These are phyloP conservation scores for Columbina picui DNA, from an alignment of 2,113 vertebrate genomes.

Conservation along the genomic window DNA sequence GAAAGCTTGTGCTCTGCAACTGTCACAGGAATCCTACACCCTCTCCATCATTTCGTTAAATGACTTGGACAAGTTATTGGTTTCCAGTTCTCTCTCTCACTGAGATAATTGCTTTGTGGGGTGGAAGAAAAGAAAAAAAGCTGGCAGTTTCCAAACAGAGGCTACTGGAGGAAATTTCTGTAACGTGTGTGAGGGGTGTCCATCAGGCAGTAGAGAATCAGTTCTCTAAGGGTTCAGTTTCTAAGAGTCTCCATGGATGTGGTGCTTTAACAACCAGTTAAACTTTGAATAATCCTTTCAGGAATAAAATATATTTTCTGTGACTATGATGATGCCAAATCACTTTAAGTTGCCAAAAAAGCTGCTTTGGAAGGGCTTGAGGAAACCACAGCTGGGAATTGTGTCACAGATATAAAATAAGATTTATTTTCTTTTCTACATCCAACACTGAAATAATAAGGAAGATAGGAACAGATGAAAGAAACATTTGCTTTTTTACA, in stretches of 20 bases:
- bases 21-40: neutral
- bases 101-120: neutral
- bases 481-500: slow-evolving; percentile 16
- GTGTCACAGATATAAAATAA: slow-evolving; percentile 69
- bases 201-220: neutral
- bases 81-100: neutral
- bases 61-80: neutral
- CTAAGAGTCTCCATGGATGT: neutral
- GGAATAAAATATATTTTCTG: slow-evolving; percentile 67
- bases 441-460: slow-evolving; percentile 54
- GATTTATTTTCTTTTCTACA: slow-evolving; percentile 61
- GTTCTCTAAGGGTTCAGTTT: neutral
- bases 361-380: slow-evolving; percentile 56
- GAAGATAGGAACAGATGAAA: slow-evolving; percentile 55
- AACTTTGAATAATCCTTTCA: slow-evolving; percentile 68
- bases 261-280: slow-evolving; percentile 29
- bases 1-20: neutral
- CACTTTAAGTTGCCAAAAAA: slow-evolving; percentile 57
- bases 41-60: neutral
- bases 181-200: neutral
- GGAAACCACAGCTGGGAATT: slow-evolving; percentile 69
- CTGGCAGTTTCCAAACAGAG: neutral
- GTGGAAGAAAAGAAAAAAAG: neutral
- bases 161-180: neutral
- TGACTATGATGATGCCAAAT: slow-evolving; percentile 60